Evolutionary conservation across 2,113 vertebrate species (phyloP), one percentile per base, ranked within the genome.

Genomic region (Silurus asotus): DNA sequence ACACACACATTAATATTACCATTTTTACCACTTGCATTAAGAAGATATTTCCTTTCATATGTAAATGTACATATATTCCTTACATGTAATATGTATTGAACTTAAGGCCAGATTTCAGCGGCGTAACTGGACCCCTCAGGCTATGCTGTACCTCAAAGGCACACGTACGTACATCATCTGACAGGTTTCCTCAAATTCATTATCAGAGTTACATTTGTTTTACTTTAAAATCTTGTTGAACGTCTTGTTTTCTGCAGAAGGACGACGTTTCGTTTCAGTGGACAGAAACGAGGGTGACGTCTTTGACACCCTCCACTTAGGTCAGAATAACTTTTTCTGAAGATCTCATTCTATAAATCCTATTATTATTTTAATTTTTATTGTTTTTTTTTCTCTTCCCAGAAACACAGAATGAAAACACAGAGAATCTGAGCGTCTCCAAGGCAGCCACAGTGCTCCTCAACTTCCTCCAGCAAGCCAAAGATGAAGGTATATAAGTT

Each of bases 41-140:
- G 49, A 17, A 15, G 8, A 49, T 20, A 48, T 19, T 45, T 70
- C 4, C 28, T 72, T 3, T 72, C 9, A 20, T 37, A 37, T 37
- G 55, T 56, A 56, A 6, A 9, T 56, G 8, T 56, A 13, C 55
- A 56, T 8, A 56, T 37, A 56, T 56, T 13, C 13, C 55, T 56
- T 13, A 23, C 2, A 1, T 23, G 3, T 4, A 49, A 0, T 51
- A 9, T 75, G 5, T 23, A 9, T 72, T 48, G 19, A 48, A 72
- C 23, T 64, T 20, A 82, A 99, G 98, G 90, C 84, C 86, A 93
- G 94, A 56, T 95, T 97, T 67, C 96, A 97, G 89, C 94, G 96
- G 83, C 96, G 97, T 85, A 99, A 99, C 91, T 99, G 98, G 98
- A 98, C 96, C 15, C 97, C 98, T 0, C 98, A 99, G 90, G 97